phyloP scores from a whole-genome alignment of 2,113 vertebrate genomes.

The Ancistrus triradiatus region DNA sequence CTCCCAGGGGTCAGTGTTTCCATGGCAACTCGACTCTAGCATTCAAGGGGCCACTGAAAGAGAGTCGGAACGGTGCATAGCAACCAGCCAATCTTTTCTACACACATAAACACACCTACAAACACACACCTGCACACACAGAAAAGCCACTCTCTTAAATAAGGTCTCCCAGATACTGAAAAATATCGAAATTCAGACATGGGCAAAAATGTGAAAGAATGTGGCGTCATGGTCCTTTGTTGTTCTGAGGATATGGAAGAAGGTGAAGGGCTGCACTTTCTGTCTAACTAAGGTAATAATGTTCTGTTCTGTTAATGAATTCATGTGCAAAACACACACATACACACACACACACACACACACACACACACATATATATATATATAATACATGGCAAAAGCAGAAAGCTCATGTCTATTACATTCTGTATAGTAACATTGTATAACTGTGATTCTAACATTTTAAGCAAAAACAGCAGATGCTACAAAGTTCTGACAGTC shows the following conservation, averaged over 20 bases:
- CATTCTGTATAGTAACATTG: too few relatives aligned
- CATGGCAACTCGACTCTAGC: conserved; percentile 71
- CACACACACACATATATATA: too few relatives aligned
- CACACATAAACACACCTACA: conserved; percentile 30
- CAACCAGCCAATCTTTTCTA: conserved; percentile 45
- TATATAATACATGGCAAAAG: too few relatives aligned
- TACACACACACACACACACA: too few relatives aligned
- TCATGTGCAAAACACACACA: too few relatives aligned
- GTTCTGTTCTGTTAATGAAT: too few relatives aligned
- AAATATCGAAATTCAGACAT: not conserved
- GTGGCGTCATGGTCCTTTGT: not conserved
- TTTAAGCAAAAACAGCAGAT: too few relatives aligned
- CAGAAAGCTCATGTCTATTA: too few relatives aligned
- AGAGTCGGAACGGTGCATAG: conserved; percentile 53
- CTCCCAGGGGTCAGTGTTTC: conserved; percentile 71
- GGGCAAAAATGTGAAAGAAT: not conserved
- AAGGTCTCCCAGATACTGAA: conserved; percentile 1
- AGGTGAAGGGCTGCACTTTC: not conserved
- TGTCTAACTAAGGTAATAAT: not conserved
- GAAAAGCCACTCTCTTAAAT: conserved; percentile 12
- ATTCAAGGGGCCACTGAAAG: conserved; percentile 68
- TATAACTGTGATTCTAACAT: too few relatives aligned
- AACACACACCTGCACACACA: conserved; percentile 43
- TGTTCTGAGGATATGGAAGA: not conserved
- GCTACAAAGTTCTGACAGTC: too few relatives aligned